Base-by-base conservation (phyloP, 2,888 invertebrate genomes). In the Aspidiotus destructor region DNA sequence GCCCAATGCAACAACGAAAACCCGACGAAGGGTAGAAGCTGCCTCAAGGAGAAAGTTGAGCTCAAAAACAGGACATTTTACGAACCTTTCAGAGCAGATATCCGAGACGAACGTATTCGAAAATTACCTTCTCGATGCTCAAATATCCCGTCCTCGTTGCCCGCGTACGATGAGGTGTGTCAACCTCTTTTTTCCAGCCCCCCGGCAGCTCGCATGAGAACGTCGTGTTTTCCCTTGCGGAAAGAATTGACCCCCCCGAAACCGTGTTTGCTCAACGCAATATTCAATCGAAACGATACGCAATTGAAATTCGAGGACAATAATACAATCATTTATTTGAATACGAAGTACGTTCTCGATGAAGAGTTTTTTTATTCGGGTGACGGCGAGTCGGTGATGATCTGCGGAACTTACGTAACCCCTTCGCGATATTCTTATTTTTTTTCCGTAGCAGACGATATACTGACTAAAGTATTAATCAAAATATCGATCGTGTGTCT, bases 401-500 rank as follows among this genome's bases (percentile, higher is more conserved):
- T 65, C 7, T 65, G 65, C 48, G 65, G 65, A n/a, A n/a, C n/a
- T 8, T 28, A 57, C 17, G 48, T 65, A 15, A 54, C 57, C 6
- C 41, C 44, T 11, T 42, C 57, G 13, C 17, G 17, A 15, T 58
- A 42, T 44, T 44, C 54, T 16, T 44, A 44, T 5, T 5, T 65
- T 5, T 44, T 65, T 41, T 13, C 28, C 40, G n/a, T 8, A 7
- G 28, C 58, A 0, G 57, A 65, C 17, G 58, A 65, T 15, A 6
- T 41, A 17, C 41, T 17, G 7, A 57, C 65, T 15, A 58, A 57
- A 16, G n/a, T 65, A 13, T 44, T 65, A 17, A 65, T 65, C 42
- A 65, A 65, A 58, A n/a, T 65, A 42, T 81, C 81, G 0, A 75
- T 80, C 52, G 72, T 80, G 41, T 80, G 79, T 71, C 74, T 82